Conservation (phyloP, 2,797 vertebrate species). For the Tympanoctomys barrerae region DNA sequence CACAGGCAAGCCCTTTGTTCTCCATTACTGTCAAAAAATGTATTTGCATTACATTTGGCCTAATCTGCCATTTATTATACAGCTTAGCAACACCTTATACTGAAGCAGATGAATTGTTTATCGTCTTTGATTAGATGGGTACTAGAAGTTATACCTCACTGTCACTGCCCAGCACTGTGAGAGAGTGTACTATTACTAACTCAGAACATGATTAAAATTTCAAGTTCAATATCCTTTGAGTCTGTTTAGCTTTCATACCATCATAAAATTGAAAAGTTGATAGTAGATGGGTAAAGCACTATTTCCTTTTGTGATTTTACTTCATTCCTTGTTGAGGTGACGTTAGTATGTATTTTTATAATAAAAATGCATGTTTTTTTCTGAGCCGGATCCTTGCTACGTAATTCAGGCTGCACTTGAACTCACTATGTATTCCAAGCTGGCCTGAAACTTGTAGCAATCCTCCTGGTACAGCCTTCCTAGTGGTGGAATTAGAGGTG, state of each 20-base stretch:
- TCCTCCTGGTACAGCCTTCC: no score
- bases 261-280: background rate
- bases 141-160: background rate
- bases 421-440: no score
- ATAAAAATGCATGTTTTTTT: no score
- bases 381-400: no score
- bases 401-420: no score
- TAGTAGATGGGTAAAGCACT: background rate
- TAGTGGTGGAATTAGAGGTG: no score
- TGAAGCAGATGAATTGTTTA: background rate
- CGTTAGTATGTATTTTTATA: background rate
- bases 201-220: background rate
- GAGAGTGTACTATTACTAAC: background rate
- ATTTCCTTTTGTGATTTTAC: background rate
- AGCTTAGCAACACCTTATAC: background rate
- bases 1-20: background rate
- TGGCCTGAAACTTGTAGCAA: no score
- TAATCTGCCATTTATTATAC: background rate
- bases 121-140: background rate
- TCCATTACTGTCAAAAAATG: background rate
- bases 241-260: background rate
- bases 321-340: background rate
- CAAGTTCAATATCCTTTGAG: background rate
- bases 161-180: background rate
- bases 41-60: background rate